Evolutionary conservation across 2,113 vertebrate species (phyloP), one percentile per base, ranked within the genome.

Genomic region (Sebastes fasciatus): DNA sequence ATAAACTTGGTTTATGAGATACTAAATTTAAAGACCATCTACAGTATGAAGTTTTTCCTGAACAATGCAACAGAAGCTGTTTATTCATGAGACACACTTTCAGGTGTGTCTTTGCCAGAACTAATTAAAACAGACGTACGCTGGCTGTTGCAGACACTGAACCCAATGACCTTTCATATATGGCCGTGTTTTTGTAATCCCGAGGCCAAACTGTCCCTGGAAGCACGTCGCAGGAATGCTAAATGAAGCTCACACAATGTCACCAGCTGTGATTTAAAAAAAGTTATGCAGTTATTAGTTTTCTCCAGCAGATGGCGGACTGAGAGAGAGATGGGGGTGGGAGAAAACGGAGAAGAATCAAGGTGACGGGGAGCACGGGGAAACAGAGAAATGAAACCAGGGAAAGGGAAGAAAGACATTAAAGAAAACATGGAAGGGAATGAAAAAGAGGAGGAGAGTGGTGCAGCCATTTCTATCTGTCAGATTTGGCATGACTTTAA

Each of bases 221-320:
- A 46, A 4, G 19, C 45, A 83, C 85, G 9, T 5, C 55, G 48
- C 0, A 8, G 21, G 86, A 82, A 91, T 88, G 62, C 80, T 60
- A 55, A 83, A 68, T 70, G 63, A 83, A 46, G 66, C 71, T 66
- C 19, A 0, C 13, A 49, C 68, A 2, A 26, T 34, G 61, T 65
- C 75, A 79, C 71, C 67, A 8, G 46, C 63, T 71, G 72, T 12
- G 55, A 45, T 45, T 49, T 51, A 43, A 1, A 10, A 46, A 1
- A 17, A 0, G 12, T 19, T 34, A 34, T 64, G 90, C 80, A 58
- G 48, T n/a, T 64, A 1, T 0, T 2, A 0, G 0, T 4, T 21
- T 66, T 7, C 21, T 52, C 91, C 93, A 91, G 76, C 71, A 91
- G 92, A 90, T 86, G 91, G 90, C 88, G 80, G 86, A 63, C 57